Conservation (phyloP, 2,113 vertebrate species). For the Amphiprion ocellaris region DNA sequence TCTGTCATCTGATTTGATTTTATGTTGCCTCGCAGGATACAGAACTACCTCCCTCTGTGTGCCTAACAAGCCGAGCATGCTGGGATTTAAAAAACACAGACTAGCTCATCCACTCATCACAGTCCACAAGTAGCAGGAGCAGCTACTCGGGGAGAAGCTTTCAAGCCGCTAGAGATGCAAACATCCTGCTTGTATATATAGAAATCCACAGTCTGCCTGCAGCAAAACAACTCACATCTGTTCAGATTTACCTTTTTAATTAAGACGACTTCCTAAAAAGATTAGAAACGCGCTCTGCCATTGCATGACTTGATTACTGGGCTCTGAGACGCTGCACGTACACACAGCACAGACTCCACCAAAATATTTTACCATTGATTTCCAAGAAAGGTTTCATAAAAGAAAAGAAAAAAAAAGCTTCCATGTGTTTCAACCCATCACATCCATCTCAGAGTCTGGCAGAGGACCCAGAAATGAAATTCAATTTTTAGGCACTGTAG, state of each 20-base stretch:
- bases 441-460: constrained; percentile 52
- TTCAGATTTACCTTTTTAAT: constrained; percentile 31
- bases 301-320: constrained; percentile 31
- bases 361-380: constrained; percentile 65
- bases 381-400: constrained; percentile 35
- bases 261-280: constrained; percentile 19
- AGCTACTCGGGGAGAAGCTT: constrained; percentile 22
- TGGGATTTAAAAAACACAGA: constrained; percentile 34
- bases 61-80: constrained; percentile 27
- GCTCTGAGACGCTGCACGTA: background rate
- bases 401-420: constrained; percentile 3
- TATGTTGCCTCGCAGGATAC: constrained; percentile 16
- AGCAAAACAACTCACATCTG: constrained; percentile 28
- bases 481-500: constrained; percentile 51
- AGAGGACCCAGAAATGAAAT: constrained; percentile 50
- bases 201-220: background rate
- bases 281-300: constrained; percentile 21
- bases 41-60: constrained; percentile 10
- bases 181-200: constrained; percentile 19
- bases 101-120: constrained; percentile 11
- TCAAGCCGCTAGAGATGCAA: constrained; percentile 36
- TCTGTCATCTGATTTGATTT: constrained; percentile 40
- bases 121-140: constrained; percentile 7
- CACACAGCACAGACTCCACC: background rate
- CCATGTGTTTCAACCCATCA: constrained; percentile 40